phyloP scores from a whole-genome alignment of 2,113 vertebrate species.

The Nyctibius bracteatus region DNA sequence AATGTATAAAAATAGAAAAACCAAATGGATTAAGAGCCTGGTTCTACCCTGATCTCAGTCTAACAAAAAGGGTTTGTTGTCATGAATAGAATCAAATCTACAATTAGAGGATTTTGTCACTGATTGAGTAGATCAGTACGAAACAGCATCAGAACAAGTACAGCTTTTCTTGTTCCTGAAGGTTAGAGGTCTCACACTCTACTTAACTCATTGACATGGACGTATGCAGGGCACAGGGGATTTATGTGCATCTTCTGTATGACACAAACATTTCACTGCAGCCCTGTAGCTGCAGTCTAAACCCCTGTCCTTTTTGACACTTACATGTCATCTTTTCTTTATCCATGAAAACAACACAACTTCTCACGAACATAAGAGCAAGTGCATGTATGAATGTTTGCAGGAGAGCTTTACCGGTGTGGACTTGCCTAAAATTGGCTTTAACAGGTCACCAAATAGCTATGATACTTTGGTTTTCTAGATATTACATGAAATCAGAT shows the following conservation, averaged over 20 bases:
- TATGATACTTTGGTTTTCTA: background rate
- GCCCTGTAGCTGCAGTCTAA: background rate
- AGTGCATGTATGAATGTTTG: background rate
- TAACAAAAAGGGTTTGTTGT: background rate
- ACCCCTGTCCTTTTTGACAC: background rate
- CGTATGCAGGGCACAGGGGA: background rate
- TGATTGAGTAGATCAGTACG: background rate
- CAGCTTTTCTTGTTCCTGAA: background rate
- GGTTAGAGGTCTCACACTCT: background rate
- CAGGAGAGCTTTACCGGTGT: background rate
- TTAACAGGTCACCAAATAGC: background rate
- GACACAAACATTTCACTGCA: constrained; percentile 5
- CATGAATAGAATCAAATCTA: constrained; percentile 8
- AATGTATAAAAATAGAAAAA: constrained; percentile 51
- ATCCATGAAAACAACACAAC: background rate
- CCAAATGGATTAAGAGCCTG: constrained; percentile 33
- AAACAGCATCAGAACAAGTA: background rate
- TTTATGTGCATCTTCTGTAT: background rate
- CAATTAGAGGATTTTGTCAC: constrained; percentile 15
- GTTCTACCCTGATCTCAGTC: background rate
- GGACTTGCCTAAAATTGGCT: background rate
- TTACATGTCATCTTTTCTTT: background rate
- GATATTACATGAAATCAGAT: background rate
- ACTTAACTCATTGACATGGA: background rate
- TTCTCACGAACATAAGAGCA: background rate